Evolutionary conservation across 2,113 vertebrate species (phyloP), one percentile per base, ranked within the genome.

Genomic region (Hippolais icterina): DNA sequence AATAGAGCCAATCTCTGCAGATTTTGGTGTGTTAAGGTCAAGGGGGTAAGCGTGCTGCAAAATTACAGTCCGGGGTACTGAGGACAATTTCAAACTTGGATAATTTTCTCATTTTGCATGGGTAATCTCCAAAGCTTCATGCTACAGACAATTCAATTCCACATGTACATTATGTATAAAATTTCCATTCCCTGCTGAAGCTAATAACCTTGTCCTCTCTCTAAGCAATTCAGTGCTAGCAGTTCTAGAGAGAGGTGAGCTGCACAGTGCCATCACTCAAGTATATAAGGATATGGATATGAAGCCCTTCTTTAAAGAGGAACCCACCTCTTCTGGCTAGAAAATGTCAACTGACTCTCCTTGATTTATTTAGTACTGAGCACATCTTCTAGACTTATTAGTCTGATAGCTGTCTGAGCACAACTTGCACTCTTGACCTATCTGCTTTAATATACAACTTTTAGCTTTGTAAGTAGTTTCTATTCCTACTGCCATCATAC

Each of bases 141-240:
- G 94, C 85, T 96, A 85, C 60, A 97, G 94, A 97, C 95, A 96
- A 94, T 97, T 97, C 97, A 97, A 97, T 98, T 98, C 95, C 89
- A 93, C 84, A 63, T 94, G 89, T 96, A 95, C 95, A 96, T 96
- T 97, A 97, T 88, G 61, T 86, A 60, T 92, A 97, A 70, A 94
- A 96, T 97, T 97, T 97, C 97, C 89, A 97, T 96, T 97, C 97
- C 89, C 90, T 95, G 87, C 93, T 87, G n/a, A 94, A 97, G 94
- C 96, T 97, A 97, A 97, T 96, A 98, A 96, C 94, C 61, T 96
- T 96, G 88, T 96, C 91, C 91, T 87, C 60, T 94, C 77, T 90
- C 92, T 96, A 91, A 95, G 89, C 94, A 93, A 90, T 75, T 77
- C 50, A 59, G 39, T 61, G 65, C 93, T 89, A 91, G 95, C 88